phyloP scores from a whole-genome alignment of 2,797 vertebrate species.

The Fringilla coelebs region DNA sequence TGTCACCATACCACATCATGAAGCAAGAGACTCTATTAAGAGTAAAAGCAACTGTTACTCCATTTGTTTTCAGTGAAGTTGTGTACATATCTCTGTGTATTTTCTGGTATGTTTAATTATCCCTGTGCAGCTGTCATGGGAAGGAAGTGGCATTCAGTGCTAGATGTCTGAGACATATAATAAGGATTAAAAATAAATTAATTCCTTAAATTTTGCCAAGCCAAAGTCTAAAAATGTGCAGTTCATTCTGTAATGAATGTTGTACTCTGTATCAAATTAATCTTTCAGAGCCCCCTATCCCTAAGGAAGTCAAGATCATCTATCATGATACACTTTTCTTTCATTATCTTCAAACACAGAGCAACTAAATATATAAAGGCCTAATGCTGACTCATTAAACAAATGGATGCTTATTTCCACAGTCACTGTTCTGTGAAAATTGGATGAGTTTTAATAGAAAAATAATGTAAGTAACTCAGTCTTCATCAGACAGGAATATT shows the following conservation, averaged over 20 bases:
- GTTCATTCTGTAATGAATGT: not conserved
- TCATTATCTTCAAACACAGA: not conserved
- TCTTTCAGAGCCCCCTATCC: not conserved
- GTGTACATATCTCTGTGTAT: not conserved
- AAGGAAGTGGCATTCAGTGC: not conserved
- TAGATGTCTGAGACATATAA: not conserved
- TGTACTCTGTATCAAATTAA: not conserved
- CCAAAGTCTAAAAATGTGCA: not conserved
- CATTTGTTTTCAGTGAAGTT: not conserved
- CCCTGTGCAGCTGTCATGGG: not conserved
- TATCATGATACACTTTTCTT: not conserved
- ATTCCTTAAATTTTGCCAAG: not conserved
- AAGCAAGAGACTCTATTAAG: not conserved
- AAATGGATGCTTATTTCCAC: not conserved
- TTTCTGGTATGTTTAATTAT: not conserved
- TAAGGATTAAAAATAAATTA: conserved; percentile 7
- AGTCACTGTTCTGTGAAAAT: not conserved
- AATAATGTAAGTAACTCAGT: not conserved
- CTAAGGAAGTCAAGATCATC: not conserved
- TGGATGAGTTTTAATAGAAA: not conserved
- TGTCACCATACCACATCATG: not conserved
- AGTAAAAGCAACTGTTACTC: not conserved
- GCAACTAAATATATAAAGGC: not conserved
- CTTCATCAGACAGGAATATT: not conserved
- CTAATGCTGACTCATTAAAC: not conserved